Conservation (phyloP, 1,140 invertebrate species). For the Pteromalus puparum region DNA sequence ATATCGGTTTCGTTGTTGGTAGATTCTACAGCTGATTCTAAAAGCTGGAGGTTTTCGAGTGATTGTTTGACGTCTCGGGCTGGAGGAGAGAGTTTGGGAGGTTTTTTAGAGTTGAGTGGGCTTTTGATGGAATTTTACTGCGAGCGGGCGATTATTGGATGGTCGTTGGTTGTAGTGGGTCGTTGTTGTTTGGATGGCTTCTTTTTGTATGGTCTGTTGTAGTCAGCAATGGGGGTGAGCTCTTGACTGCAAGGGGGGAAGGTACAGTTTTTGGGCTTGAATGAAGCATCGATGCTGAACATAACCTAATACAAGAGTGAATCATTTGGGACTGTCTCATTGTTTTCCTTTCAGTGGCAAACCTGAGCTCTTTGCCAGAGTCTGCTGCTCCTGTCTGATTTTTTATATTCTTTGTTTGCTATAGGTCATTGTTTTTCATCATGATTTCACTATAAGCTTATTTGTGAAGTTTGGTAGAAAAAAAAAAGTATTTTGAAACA, state of each 20-base stretch:
- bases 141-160: not conserved
- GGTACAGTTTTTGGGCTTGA: not conserved
- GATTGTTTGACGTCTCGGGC: not conserved
- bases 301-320: not conserved
- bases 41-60: not conserved
- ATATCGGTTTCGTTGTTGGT: not conserved
- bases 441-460: not conserved
- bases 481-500: not conserved
- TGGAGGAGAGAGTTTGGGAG: not conserved
- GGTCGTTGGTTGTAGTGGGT: not conserved
- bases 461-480: not conserved
- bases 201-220: not conserved
- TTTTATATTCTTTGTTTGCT: not conserved
- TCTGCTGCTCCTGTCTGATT: not conserved
- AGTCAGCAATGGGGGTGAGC: not conserved
- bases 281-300: not conserved
- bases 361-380: not conserved
- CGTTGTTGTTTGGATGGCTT: not conserved
- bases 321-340: not conserved
- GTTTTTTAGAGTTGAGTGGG: not conserved
- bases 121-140: no score
- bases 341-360: not conserved
- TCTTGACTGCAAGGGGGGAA: not conserved
- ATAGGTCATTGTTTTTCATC: not conserved
- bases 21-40: not conserved